Evolutionary conservation across 1,140 invertebrate species (phyloP).

Genomic region (Ladona fulva): DNA sequence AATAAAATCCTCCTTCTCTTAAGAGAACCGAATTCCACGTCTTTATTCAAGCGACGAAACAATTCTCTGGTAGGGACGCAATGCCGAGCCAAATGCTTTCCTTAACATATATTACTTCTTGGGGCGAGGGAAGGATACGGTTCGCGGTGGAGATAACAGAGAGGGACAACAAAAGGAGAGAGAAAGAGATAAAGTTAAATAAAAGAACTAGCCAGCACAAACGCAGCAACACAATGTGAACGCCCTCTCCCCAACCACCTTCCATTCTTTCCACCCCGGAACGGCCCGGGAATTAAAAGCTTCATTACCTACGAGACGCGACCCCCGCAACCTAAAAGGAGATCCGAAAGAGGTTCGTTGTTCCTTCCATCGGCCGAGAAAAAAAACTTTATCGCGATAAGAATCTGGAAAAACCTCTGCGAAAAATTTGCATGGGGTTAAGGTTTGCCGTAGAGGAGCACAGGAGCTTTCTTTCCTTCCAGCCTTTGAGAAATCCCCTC

Average conservation of each 20-base stretch:
- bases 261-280: neutral
- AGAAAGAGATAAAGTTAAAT: neutral
- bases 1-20: neutral
- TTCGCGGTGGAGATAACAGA: neutral
- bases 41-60: slow-evolving; percentile 9
- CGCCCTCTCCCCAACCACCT: neutral
- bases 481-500: neutral
- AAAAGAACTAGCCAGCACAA: neutral
- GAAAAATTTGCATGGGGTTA: slow-evolving; percentile 6
- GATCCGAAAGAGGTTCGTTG: neutral
- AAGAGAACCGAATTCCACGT: neutral
- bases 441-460: neutral
- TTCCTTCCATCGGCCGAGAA: neutral
- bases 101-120: neutral
- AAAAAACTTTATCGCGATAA: neutral
- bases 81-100: neutral
- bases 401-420: neutral
- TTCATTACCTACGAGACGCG: neutral
- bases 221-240: neutral
- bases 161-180: neutral
- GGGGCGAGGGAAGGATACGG: neutral
- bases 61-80: neutral
- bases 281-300: slow-evolving; percentile 1
- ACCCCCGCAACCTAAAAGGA: neutral
- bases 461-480: neutral